Conservation (phyloP, 2,113 vertebrate species). For the Baryphthengus martii region DNA sequence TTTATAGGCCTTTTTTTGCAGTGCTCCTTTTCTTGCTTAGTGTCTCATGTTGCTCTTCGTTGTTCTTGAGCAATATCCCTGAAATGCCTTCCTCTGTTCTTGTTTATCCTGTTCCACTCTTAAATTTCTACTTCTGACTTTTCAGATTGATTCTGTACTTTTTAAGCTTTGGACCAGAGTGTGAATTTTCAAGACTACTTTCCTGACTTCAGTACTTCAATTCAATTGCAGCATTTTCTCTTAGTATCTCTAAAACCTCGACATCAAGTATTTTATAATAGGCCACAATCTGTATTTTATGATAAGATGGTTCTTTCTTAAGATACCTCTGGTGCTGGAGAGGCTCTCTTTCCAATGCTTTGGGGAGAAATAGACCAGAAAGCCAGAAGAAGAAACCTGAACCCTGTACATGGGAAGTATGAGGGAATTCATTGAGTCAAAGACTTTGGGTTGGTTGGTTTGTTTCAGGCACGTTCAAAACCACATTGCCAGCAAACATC, state of each 20-base stretch:
- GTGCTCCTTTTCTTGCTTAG: not conserved
- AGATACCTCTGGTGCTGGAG: not conserved
- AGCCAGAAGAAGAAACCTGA: not conserved
- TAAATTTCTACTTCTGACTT: not conserved
- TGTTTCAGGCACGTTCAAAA: not conserved
- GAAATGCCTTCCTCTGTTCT: not conserved
- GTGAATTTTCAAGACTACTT: not conserved
- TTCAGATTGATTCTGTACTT: not conserved
- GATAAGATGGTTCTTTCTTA: not conserved
- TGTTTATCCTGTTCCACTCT: not conserved
- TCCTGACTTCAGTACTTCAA: not conserved
- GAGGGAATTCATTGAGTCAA: not conserved
- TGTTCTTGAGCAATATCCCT: not conserved
- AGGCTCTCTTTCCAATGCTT: not conserved
- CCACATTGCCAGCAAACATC: accelerated
- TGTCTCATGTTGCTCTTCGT: not conserved
- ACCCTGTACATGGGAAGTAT: accelerated
- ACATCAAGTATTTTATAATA: not conserved
- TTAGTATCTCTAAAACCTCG: not conserved
- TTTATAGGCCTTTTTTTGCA: not conserved
- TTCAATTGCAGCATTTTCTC: not conserved
- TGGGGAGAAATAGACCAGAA: not conserved
- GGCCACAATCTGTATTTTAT: not conserved
- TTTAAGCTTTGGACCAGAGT: not conserved
- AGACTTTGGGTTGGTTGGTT: accelerated